These are phyloP conservation scores for Caenorhabditis becei DNA, from an alignment of 2,888 invertebrate species.

Conservation along the genomic window DNA sequence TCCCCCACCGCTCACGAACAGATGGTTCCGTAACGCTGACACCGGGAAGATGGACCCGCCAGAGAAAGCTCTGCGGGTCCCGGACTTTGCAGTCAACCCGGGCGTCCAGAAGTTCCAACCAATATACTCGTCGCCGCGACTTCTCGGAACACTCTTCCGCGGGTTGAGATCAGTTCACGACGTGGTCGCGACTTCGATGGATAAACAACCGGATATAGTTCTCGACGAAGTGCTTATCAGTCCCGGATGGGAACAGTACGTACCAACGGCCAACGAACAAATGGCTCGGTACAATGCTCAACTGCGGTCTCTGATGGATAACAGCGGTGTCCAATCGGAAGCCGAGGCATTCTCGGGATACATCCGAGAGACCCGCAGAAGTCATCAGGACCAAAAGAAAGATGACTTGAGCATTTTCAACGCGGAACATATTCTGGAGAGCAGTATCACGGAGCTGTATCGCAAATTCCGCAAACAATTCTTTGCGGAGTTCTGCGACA, in stretches of 20 bases:
- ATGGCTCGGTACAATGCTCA: slow-evolving; percentile 61
- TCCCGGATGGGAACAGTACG: slow-evolving; percentile 59
- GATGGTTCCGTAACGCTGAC: slow-evolving; percentile 36
- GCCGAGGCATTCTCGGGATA: slow-evolving; percentile 76
- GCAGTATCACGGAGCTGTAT: slow-evolving; percentile 61
- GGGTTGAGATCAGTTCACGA: slow-evolving; percentile 23
- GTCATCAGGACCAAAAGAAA: slow-evolving; percentile 74
- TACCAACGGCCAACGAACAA: slow-evolving; percentile 23
- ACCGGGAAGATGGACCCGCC: slow-evolving; percentile 48
- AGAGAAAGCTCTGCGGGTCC: slow-evolving; percentile 56
- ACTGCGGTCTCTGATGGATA: slow-evolving; percentile 70
- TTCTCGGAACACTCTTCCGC: slow-evolving; percentile 33
- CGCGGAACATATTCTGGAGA: slow-evolving; percentile 75
- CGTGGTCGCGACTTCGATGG: slow-evolving; percentile 44
- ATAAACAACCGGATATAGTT: slow-evolving; percentile 55
- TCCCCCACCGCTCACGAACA: slow-evolving; percentile 33
- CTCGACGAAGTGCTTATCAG: slow-evolving; percentile 37
- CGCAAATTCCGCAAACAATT: slow-evolving; percentile 46
- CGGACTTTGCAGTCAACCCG: slow-evolving; percentile 56
- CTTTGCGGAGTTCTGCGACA: slow-evolving; percentile 49
- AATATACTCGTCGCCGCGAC: slow-evolving; percentile 30
- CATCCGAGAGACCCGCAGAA: slow-evolving; percentile 68
- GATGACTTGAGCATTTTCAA: slow-evolving; percentile 78
- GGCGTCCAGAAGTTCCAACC: too few species aligned
- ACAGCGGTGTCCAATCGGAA: slow-evolving; percentile 76